Percentiles rank a stretch among this genome's conserved stretches.
Conservation (phyloP, 1,140 invertebrate genomes). For the Sesamia nonagrioides region DNA sequence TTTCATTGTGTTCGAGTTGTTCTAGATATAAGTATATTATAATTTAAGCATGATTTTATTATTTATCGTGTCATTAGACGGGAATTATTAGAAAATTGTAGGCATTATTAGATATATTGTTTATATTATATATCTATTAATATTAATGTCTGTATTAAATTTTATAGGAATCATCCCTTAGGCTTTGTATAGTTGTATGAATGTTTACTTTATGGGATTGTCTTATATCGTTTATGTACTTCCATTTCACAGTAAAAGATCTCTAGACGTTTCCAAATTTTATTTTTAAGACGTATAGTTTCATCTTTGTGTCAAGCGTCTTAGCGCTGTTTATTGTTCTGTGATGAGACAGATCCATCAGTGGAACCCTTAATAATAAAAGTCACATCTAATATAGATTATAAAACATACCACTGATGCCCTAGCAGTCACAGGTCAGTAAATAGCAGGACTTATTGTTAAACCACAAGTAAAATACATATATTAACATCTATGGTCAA, state of each 20-base stretch:
- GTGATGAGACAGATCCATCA: conserved; percentile 13
- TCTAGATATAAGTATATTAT: conserved; percentile 69
- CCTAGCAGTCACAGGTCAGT: conserved; percentile 37
- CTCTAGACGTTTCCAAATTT: conserved; percentile 72
- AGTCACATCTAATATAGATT: conserved; percentile 8
- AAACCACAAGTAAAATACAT: conserved; percentile 76
- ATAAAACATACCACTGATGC: neutral
- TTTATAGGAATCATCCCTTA: conserved; percentile 55
- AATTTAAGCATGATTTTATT: conserved; percentile 73
- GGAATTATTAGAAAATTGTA: conserved; percentile 78
- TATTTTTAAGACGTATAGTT: conserved; percentile 69
- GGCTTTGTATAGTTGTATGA: conserved; percentile 62
- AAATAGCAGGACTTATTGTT: conserved; percentile 66
- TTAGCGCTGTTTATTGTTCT: conserved; percentile 42
- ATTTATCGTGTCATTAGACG: conserved; percentile 76
- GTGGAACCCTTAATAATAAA: neutral
- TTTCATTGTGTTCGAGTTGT: conserved; percentile 50
- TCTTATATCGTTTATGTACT: conserved; percentile 52
- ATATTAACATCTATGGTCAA: conserved; percentile 81
- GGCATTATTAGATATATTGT: conserved; percentile 75
- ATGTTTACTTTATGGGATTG: conserved; percentile 35
- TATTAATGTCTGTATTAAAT: conserved; percentile 59
- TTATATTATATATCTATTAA: conserved; percentile 62
- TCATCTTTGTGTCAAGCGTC: conserved; percentile 58
- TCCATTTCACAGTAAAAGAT: conserved; percentile 66